Conservation (phyloP, 2,888 invertebrate species). For the Netelia melanura region DNA sequence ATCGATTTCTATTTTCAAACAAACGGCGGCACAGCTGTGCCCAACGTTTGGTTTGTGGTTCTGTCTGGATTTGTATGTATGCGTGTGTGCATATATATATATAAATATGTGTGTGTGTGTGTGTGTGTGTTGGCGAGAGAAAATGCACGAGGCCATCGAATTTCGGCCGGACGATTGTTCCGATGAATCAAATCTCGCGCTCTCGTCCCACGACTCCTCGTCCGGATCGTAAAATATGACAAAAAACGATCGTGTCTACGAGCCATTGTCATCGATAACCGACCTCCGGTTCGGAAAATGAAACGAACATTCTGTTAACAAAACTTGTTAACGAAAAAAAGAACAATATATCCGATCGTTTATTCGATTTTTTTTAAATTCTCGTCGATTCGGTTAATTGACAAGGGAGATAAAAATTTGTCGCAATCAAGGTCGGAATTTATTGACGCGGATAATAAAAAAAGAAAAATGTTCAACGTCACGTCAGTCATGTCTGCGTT, state of each 20-base stretch:
- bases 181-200: conserved; percentile 1
- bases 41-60: neutral
- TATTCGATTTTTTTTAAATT: too few species aligned
- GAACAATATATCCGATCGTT: neutral
- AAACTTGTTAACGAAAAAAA: neutral
- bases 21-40: conserved; percentile 65
- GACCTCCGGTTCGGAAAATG: neutral
- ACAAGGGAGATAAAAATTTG: too few species aligned
- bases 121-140: neutral
- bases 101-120: too few species aligned
- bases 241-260: neutral
- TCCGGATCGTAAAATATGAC: neutral
- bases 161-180: neutral
- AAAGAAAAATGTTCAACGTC: too few species aligned
- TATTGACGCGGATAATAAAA: too few species aligned
- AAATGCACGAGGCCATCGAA: neutral
- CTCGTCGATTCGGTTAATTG: too few species aligned
- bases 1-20: conserved; percentile 73
- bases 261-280: neutral
- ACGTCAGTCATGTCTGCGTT: too few species aligned
- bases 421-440: too few species aligned
- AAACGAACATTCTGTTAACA: neutral
- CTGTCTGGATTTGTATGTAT: neutral
- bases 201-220: neutral
- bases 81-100: neutral